Evolutionary conservation across 2,113 vertebrate genomes (phyloP), one percentile per base, ranked within the genome.

Genomic region (Grus americana): DNA sequence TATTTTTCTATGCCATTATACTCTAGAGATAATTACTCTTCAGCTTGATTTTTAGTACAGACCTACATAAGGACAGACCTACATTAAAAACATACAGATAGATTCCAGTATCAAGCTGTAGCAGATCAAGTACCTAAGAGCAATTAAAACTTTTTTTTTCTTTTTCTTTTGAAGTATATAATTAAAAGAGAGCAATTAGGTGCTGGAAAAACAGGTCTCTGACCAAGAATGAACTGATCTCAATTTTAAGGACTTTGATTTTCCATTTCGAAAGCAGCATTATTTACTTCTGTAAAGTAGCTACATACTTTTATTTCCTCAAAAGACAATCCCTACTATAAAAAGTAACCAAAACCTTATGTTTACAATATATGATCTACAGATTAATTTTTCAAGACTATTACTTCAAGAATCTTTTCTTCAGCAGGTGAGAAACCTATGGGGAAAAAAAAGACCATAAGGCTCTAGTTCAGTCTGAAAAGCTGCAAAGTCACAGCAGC

Each of bases 371-470:
- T 10, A 68, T 21, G 10, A 90, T 32, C 47, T 67, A 85, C 9
- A 83, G 21, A 82, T 62, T 24, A 52, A 59, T 36, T 40, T 76
- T 87, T 83, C 46, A 78, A 80, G n/a, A 55, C 27, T 40, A 36
- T 57, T 75, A 50, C 17, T 86, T 83, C 8, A 76, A 62, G 34
- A 54, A 58, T 27, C 32, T 85, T 78, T 88, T 46, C 22, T 73
- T 89, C 46, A 71, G 10, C 7, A 24, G 12, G 18, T 81, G 26
- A 61, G 21, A 85, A 81, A 79, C 3, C 4, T 34, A 3, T 6
- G 4, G 15, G 23, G 3, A 1, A 2, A 38, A n/a, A 34, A 26
- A 21, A 52, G 13, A 50, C 29, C 8, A 0, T 10, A 67, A 91
- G 10, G 57, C 2, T 71, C 11, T 32, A n/a, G 30, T 12, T 85